A percentile compares a stretch with the other conserved stretches of the same genome.
Conservation (phyloP, 30 jellyfish, hydroid and myxozoan genomes). For the Turritopsis rubra region DNA sequence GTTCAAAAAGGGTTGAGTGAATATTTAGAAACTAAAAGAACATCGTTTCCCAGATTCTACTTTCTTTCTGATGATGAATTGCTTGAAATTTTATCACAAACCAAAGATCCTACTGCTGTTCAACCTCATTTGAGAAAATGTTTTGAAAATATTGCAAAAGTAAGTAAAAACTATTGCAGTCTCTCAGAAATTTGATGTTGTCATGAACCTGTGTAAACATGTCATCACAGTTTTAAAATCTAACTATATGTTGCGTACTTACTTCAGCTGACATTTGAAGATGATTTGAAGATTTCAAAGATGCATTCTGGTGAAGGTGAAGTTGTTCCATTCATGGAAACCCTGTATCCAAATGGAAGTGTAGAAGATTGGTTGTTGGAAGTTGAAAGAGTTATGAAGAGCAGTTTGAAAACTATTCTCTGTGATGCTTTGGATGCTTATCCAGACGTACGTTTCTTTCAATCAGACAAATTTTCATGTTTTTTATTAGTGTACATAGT, state of each 20-base stretch:
- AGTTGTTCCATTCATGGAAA: slow-evolving; percentile 68
- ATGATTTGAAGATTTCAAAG: slow-evolving; percentile 67
- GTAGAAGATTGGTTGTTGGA: slow-evolving; percentile 96
- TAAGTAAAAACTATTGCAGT: slow-evolving; percentile 7
- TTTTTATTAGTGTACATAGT: too few species aligned
- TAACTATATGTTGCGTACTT: too few species aligned
- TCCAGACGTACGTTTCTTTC: slow-evolving; percentile 47
- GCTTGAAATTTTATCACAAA: slow-evolving; percentile 88
- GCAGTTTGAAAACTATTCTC: slow-evolving; percentile 67
- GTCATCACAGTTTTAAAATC: too few species aligned
- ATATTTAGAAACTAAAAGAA: slow-evolving; percentile 86
- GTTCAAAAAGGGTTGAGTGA: slow-evolving; percentile 98
- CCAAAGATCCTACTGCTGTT: slow-evolving; percentile 97
- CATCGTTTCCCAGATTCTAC: slow-evolving; percentile 90
- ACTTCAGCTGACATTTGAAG: slow-evolving; percentile 66
- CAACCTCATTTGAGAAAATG: slow-evolving; percentile 97
- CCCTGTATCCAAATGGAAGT: slow-evolving; percentile 81
- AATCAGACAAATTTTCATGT: not conserved
- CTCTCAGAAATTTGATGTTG: not conserved
- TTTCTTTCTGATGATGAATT: slow-evolving; percentile 91
- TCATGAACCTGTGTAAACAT: too few species aligned
- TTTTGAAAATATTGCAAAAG: slow-evolving; percentile 93
- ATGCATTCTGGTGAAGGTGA: slow-evolving; percentile 98
- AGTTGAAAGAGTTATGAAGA: slow-evolving; percentile 79
- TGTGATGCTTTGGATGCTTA: slow-evolving; percentile 65